A percentile compares a stretch with the other conserved stretches of the same genome.
Conservation (phyloP, 2,113 vertebrate species). For the Holacanthus passer region DNA sequence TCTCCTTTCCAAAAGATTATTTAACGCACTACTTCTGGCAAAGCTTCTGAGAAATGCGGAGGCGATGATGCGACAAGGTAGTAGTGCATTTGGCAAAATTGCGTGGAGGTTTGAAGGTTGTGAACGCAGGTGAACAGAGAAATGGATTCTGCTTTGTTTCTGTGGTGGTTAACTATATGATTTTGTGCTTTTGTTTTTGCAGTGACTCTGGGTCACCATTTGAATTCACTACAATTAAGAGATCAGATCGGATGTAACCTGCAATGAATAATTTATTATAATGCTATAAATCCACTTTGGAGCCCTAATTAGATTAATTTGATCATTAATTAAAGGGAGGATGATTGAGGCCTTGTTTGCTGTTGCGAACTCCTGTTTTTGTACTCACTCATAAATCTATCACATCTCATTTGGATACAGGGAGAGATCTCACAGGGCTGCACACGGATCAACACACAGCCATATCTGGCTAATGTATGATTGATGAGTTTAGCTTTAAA, state of each 20-base stretch:
- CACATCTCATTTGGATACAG: neutral
- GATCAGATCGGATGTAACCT: constrained; percentile 54
- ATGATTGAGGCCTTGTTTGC: constrained; percentile 22
- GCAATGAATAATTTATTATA: constrained; percentile 63
- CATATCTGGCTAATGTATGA: neutral
- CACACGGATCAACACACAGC: neutral
- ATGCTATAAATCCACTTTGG: constrained; percentile 60
- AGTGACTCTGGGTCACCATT: no score
- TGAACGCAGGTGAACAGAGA: neutral
- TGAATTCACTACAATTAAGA: no score
- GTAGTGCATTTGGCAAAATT: neutral
- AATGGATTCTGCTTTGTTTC: neutral
- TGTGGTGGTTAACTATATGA: neutral
- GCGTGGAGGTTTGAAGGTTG: neutral
- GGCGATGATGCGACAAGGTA: neutral
- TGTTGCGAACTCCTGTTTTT: constrained; percentile 10
- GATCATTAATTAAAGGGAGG: constrained; percentile 65
- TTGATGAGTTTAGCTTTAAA: constrained; percentile 18
- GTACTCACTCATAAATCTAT: neutral
- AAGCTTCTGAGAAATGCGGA: neutral
- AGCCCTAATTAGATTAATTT: constrained; percentile 70
- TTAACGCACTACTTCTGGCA: neutral
- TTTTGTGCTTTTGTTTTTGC: no score
- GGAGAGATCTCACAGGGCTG: neutral
- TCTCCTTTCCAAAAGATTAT: neutral